Conservation (phyloP, 2,888 invertebrate species). For the Zaprionus bogoriensis region DNA sequence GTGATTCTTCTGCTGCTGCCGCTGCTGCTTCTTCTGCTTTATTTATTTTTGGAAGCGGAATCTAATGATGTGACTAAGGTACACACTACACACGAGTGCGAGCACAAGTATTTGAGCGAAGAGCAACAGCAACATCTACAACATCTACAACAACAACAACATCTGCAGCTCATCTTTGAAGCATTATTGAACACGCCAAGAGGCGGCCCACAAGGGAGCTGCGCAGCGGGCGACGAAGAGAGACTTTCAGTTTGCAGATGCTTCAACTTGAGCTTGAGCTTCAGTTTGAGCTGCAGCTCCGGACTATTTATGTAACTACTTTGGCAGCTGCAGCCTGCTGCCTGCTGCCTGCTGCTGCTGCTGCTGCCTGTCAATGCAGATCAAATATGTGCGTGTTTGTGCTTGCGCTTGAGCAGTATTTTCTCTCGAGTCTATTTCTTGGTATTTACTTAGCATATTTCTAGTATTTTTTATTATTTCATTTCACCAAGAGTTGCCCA, state of each 20-base stretch:
- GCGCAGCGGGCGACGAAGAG: background rate
- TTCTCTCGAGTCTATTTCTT: background rate
- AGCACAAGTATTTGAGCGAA: background rate
- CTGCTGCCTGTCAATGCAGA: slow-evolving; percentile 1
- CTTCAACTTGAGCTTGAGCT: too few species aligned
- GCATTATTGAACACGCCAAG: slow-evolving; percentile 14
- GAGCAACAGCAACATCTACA: background rate
- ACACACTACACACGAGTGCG: slow-evolving; percentile 1
- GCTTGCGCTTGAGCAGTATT: too few species aligned
- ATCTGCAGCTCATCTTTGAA: slow-evolving; percentile 1
- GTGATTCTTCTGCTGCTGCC: slow-evolving; percentile 3
- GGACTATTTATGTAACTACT: slow-evolving; percentile 13
- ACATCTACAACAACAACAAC: slow-evolving; percentile 1
- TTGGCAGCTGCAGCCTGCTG: background rate
- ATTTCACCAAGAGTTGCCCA: too few species aligned
- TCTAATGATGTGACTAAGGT: slow-evolving; percentile 37
- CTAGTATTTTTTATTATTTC: too few species aligned
- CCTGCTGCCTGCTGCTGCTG: background rate
- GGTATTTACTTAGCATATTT: too few species aligned
- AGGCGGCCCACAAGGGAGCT: background rate
- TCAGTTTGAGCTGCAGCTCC: too few species aligned
- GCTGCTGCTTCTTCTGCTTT: background rate
- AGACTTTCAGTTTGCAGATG: slow-evolving; percentile 46
- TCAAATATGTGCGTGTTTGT: slow-evolving; percentile 1
- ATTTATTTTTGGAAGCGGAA: slow-evolving; percentile 52